Base-by-base conservation (phyloP, 2,113 vertebrate species). In the Ciconia maguari region DNA sequence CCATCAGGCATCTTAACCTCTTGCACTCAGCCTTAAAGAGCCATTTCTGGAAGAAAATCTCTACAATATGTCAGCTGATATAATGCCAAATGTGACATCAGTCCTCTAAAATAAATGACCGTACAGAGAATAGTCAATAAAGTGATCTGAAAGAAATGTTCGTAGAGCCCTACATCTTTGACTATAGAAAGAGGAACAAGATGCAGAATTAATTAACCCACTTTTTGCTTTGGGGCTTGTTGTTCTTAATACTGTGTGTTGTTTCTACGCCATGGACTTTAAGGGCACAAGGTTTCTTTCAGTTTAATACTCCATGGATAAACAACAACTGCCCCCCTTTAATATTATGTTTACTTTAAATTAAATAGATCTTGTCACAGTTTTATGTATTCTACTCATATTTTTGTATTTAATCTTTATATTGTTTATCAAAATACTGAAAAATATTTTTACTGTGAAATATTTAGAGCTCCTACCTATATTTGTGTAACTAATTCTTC, bases 61-160 rank as follows among this genome's bases (percentile, higher is more conserved):
- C 97, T 96, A 98, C 95, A 97, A 97, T 98, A 98, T 98, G 98
- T 99, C 98, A 98, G 98, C 97, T 98, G 93, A 97, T 98, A 98
- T 94, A 96, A 97, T 98, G 97, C 95, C 97, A 97, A 98, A 97
- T 95, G 95, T 98, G 98, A 98, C 98, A 98, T 97, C 95, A 93
- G 97, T 98, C 97, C 97, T 95, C 96, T 96, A 95, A 98, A 98
- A 99, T 97, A 98, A 98, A 99, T 97, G 98, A 98, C 98, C 95
- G 55, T 96, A 96, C 97, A 97, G 98, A 99, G 98, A 98, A 97
- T 97, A 98, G 98, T 98, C 98, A 98, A 98, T 99, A 98, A 97
- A 98, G 97, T 98, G 98, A 98, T 99, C 98, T 98, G 98, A 98
- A 98, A 98, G 98, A 98, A 98, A 96, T 98, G 89, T 96, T 97